Conservation (phyloP, 2,113 vertebrate species). For the Amphilophus citrinellus region DNA sequence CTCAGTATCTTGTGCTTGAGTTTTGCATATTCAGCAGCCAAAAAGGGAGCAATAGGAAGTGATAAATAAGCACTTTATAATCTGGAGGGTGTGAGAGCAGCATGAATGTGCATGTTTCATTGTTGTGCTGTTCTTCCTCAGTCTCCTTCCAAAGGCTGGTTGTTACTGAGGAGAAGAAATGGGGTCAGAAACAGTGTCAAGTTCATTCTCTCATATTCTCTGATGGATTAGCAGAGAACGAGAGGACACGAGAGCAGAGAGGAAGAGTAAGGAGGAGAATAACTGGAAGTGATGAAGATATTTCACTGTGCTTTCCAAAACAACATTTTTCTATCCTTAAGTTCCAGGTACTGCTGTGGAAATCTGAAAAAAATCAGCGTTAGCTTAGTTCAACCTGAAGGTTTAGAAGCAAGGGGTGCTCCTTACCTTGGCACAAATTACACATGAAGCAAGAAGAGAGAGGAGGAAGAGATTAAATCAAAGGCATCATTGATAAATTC, state of each 20-base stretch:
- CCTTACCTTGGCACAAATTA: slow-evolving; percentile 86
- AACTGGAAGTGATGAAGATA: not conserved
- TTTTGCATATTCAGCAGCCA: slow-evolving; percentile 28
- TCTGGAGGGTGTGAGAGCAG: slow-evolving; percentile 19
- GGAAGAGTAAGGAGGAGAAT: not conserved
- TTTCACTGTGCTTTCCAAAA: slow-evolving; percentile 7
- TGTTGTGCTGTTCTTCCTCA: slow-evolving; percentile 25
- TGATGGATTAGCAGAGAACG: slow-evolving; percentile 21
- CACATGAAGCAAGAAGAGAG: slow-evolving; percentile 81
- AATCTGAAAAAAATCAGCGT: slow-evolving; percentile 56
- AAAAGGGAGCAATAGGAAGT: not conserved
- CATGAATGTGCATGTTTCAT: slow-evolving; percentile 26
- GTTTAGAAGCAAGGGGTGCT: slow-evolving; percentile 59
- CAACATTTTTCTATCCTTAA: not conserved
- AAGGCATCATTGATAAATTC: slow-evolving; percentile 32
- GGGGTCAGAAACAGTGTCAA: slow-evolving; percentile 56
- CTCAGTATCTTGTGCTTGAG: not conserved
- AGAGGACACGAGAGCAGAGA: slow-evolving; percentile 30
- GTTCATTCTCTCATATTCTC: slow-evolving; percentile 32
- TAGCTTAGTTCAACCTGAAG: slow-evolving; percentile 33
- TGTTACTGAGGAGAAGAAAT: slow-evolving; percentile 56
- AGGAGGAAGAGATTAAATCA: slow-evolving; percentile 74
- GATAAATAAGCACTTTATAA: slow-evolving; percentile 9
- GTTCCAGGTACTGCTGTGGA: slow-evolving; percentile 20
- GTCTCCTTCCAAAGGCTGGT: slow-evolving; percentile 33